These are phyloP conservation scores for Elysia crispata DNA, from an alignment of 2,888 invertebrate species.

Conservation along the genomic window DNA sequence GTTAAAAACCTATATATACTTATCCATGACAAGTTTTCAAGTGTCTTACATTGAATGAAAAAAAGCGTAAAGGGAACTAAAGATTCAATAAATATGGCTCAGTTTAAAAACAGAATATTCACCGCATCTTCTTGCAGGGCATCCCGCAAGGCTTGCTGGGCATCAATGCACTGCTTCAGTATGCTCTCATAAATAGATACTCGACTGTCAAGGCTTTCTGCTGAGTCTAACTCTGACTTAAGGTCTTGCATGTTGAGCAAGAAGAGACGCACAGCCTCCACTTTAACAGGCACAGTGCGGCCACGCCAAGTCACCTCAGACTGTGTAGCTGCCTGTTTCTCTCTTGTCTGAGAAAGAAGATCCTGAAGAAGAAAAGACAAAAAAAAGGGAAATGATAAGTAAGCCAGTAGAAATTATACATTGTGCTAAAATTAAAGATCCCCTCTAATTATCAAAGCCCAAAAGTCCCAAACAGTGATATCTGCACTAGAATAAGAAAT, in stretches of 20 bases:
- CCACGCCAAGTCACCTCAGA: slow-evolving; percentile 95
- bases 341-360: slow-evolving; percentile 89
- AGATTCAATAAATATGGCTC: no score
- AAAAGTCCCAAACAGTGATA: no score
- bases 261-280: slow-evolving; percentile 82
- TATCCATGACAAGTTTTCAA: no score
- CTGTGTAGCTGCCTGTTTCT: slow-evolving; percentile 87
- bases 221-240: slow-evolving; percentile 69
- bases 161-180: slow-evolving; percentile 96
- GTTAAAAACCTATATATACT: no score
- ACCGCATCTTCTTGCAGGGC: slow-evolving; percentile 79
- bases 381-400: background rate
- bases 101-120: no score
- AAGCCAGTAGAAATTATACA: no score
- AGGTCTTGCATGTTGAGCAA: slow-evolving; percentile 73
- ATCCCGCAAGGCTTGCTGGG: slow-evolving; percentile 90
- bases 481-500: no score
- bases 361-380: slow-evolving; percentile 78
- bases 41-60: no score
- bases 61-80: no score
- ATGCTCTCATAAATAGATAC: slow-evolving; percentile 93
- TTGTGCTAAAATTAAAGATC: no score
- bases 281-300: slow-evolving; percentile 89
- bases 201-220: slow-evolving; percentile 80
- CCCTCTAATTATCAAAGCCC: no score